Base-by-base conservation (phyloP, 2,113 vertebrate genomes). In the Romanogobio albipinnatus region DNA sequence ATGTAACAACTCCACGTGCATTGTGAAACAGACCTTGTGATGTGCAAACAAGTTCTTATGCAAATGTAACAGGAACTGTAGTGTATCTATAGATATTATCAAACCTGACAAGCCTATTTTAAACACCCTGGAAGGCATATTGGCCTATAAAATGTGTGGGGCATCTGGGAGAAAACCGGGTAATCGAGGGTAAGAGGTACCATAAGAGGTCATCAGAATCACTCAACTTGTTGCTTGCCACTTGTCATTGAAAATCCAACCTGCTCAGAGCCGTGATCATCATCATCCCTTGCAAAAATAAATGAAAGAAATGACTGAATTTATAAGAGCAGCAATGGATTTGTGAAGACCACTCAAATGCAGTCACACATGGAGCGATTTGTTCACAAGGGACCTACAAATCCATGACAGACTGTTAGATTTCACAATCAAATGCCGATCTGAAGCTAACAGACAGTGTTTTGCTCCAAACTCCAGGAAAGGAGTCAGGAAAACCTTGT, bases 51-150 rank as follows among this genome's bases (percentile, higher is more conserved):
- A 10, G 9, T 19, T 29, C 26, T 76, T 36, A n/a, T 71, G 19
- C 36, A 71, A 43, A 71, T 71, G 3, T 36, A 43, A 70, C 36
- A 70, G 33, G 17, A 70, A 70, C 33, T 70, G 17, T 22, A 22
- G 66, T 39, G 36, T 17, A 36, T 66, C 62, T 39, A n/a, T 9
- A 39, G 29, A 58, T 33, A n/a, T 51, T 58, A 39, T 58, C 75
- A 76, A 76, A 76, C 9, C 75, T 13, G 14, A 49, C 47, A 76
- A 76, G 26, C 17, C 51, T 36, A 76, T 58, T 76, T 76, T 76
- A 39, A 76, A 58, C 17, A n/a, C 75, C 43, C 36, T 9, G 22
- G 22, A 45, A 78, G 3, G 6, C 39, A 3, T 45, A 78, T 15
- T 78, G 76, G 36, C 19, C 33, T 5, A 56, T 43, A 24, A 61